Base-by-base conservation (phyloP, 1,140 invertebrate genomes). In the Chrysopa pallens region DNA sequence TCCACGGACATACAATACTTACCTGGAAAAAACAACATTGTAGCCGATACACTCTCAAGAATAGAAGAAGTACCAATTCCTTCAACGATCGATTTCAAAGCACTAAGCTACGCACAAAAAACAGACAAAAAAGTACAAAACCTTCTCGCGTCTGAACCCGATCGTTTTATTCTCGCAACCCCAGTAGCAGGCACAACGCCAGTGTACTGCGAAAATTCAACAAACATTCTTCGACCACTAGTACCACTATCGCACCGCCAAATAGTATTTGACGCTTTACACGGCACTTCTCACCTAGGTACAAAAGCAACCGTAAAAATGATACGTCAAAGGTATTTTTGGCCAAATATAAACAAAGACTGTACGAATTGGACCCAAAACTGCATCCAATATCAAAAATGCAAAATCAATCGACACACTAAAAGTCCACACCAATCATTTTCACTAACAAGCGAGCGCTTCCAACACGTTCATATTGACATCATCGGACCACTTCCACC, bases 271-370 rank as follows among this genome's bases (percentile, higher is more conserved):
- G 36, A 58, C 0, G 36, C 8, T 1, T 2, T 63, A 9, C 59
- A 67, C 43, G 39, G 43, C 2, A 38, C 62, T 5, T 40, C 47
- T 35, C 60, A 64, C 45, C 57, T 60, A 9, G 57, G 57, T 12
- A 27, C 9, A 1, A 45, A 45, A 42, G 53, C 53, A 38, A 57
- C 61, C 8, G 41, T 42, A 6, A 55, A 57, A 45, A 44, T 64
- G 17, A 50, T 67, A 0, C 42, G 50, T 9, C 29, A 59, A 39
- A 40, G 55, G 42, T 68, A 52, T 44, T 57, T 68, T 8, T 68
- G 65, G 65, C 64, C 63, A 14, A 11, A 43, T 3, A 52, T 62
- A 14, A 52, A 50, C 7, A 52, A 51, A 39, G 53, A 64, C 42
- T 51, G 51, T 39, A 44, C 44, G 27, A 37, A 47, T 8, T 62